A percentile compares a stretch with the other conserved stretches of the same genome.
phyloP scores from a whole-genome alignment of 2,888 invertebrate genomes.

The Leucophenga maculata region DNA sequence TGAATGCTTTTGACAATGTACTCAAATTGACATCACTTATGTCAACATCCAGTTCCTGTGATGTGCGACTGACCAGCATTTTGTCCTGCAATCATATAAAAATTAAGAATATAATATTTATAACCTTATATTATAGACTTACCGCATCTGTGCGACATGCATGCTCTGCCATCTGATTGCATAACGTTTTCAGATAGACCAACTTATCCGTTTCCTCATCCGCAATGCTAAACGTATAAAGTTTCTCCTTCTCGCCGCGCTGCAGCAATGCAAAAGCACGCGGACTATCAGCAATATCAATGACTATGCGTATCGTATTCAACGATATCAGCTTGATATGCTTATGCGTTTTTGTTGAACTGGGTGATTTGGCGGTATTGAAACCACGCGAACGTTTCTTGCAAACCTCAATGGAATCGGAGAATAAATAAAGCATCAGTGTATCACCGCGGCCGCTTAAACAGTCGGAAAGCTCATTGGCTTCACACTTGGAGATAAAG shows the following conservation, averaged over 20 bases:
- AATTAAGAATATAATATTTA: not conserved
- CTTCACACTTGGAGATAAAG: constrained; percentile 90
- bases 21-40: constrained; percentile 89
- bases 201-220: constrained; percentile 88
- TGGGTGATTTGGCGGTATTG: constrained; percentile 81
- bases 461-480: constrained; percentile 87
- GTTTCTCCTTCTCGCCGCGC: constrained; percentile 89
- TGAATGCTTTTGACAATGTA: constrained; percentile 91
- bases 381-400: constrained; percentile 86
- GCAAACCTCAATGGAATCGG: constrained; percentile 94
- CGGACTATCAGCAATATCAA: constrained; percentile 91
- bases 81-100: constrained; percentile 61
- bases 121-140: too few species aligned
- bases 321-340: constrained; percentile 92
- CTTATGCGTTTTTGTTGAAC: constrained; percentile 87
- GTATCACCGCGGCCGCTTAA: constrained; percentile 89
- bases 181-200: constrained; percentile 85
- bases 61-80: constrained; percentile 67
- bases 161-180: constrained; percentile 92
- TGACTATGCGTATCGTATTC: constrained; percentile 90
- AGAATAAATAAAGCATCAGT: constrained; percentile 92
- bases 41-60: constrained; percentile 87
- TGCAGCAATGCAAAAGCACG: constrained; percentile 92
- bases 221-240: constrained; percentile 89
- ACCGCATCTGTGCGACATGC: constrained; percentile 94